These are phyloP conservation scores for Panagrolaimus sp. DNA, from an alignment of 1,140 invertebrate genomes.

Conservation along the genomic window DNA sequence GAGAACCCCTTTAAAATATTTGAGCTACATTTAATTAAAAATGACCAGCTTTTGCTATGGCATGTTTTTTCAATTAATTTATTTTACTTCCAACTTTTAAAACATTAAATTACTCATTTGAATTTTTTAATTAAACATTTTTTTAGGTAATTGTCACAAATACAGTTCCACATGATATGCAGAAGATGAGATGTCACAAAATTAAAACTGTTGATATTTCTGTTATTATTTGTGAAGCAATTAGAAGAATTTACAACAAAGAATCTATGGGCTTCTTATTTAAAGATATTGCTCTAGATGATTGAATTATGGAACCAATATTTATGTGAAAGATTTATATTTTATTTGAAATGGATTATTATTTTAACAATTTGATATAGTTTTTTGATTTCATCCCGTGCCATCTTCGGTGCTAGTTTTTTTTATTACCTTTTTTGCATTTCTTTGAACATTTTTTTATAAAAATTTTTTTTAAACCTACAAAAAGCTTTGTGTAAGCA, in stretches of 20 bases:
- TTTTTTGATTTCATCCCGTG: no score
- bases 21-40: no score
- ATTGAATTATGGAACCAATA: neutral
- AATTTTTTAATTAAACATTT: constrained; percentile 28
- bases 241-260: constrained; percentile 46
- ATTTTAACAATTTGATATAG: no score
- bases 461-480: no score
- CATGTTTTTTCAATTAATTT: neutral
- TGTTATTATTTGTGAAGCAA: constrained; percentile 35
- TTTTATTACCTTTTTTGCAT: no score
- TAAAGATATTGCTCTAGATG: constrained; percentile 38
- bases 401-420: no score
- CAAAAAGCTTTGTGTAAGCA: no score
- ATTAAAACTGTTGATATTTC: constrained; percentile 47
- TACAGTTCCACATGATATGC: constrained; percentile 89
- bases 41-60: no score
- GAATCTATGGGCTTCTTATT: constrained; percentile 44
- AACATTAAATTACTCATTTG: constrained; percentile 8
- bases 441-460: no score
- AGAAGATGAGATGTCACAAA: constrained; percentile 44
- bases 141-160: constrained; percentile 92
- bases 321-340: no score
- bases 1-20: no score
- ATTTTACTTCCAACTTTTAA: constrained; percentile 11
- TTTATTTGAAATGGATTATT: no score